A percentile compares a stretch with the other conserved stretches of the same genome.
These are phyloP conservation scores for Sthenelais limicola DNA, from an alignment of 2,888 invertebrate species.

Conservation along the genomic window DNA sequence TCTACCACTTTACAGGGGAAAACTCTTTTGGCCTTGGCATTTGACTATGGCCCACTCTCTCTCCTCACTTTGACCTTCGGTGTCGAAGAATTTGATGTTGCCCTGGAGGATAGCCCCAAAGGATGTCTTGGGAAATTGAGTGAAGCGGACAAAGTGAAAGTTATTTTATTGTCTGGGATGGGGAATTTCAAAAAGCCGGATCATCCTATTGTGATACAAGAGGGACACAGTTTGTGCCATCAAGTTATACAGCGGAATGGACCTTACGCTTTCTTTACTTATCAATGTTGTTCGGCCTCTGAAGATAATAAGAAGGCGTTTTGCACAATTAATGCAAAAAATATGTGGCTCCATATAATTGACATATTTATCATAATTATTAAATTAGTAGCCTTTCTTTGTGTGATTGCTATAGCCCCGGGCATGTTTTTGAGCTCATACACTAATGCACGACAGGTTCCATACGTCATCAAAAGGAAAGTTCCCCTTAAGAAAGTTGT, in stretches of 20 bases:
- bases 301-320: conserved; percentile 15
- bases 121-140: conserved; percentile 63
- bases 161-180: conserved; percentile 42
- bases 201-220: background rate
- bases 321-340: conserved; percentile 60
- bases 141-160: conserved; percentile 45
- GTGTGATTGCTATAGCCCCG: conserved; percentile 63
- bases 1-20: conserved; percentile 65
- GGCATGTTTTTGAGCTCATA: no score
- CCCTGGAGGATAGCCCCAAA: conserved; percentile 59
- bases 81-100: conserved; percentile 56
- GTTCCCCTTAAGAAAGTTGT: background rate
- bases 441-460: background rate
- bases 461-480: conserved; percentile 12
- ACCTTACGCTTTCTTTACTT: background rate
- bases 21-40: conserved; percentile 67
- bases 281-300: background rate
- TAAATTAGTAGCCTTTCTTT: no score
- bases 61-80: conserved; percentile 68
- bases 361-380: conserved; percentile 64
- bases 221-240: conserved; percentile 56
- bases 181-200: background rate
- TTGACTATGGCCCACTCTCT: conserved; percentile 69
- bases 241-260: conserved; percentile 54
- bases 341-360: conserved; percentile 65